Percentiles rank a stretch among this genome's conserved stretches.
Evolutionary conservation across 2,888 invertebrate species (phyloP).

Genomic region (Shargacucullia verbasci): DNA sequence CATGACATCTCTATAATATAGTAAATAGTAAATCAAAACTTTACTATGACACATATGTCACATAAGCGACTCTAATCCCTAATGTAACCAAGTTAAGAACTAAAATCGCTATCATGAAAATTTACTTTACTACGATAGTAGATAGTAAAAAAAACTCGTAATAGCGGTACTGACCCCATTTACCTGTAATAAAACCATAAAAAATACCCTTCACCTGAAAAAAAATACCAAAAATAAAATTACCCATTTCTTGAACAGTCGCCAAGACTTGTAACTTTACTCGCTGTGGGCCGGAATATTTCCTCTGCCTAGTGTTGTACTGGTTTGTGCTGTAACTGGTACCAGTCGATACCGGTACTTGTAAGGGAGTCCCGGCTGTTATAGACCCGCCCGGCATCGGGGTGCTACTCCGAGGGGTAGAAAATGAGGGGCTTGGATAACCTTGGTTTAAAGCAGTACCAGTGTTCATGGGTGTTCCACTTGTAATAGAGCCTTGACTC

Average conservation of each 20-base stretch:
- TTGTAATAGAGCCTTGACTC: conserved; percentile 22
- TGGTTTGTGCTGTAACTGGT: conserved; percentile 58
- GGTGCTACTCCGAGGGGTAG: conserved; percentile 5
- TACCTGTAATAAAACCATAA: background rate
- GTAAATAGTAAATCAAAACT: too few relatives aligned
- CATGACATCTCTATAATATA: too few relatives aligned
- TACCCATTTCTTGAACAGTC: conserved; percentile 94
- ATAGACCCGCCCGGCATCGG: conserved; percentile 47
- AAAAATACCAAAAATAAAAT: conserved; percentile 69
- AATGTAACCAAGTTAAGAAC: too few relatives aligned
- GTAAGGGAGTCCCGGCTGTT: conserved; percentile 62
- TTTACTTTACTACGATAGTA: too few relatives aligned
- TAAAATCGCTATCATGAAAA: too few relatives aligned
- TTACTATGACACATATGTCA: too few relatives aligned
- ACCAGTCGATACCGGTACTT: conserved; percentile 47
- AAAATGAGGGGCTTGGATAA: conserved; percentile 23
- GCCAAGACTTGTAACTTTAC: conserved; percentile 86
- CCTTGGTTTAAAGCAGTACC: background rate
- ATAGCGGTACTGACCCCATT: too few relatives aligned
- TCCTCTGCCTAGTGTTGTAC: conserved; percentile 79
- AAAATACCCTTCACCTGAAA: conserved; percentile 57
- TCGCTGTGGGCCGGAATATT: conserved; percentile 89
- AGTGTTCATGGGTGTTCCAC: conserved; percentile 4
- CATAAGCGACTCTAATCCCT: too few relatives aligned
- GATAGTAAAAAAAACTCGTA: too few relatives aligned